Evolutionary conservation across 2,888 invertebrate genomes (phyloP), one percentile per base, ranked within the genome.

Genomic region (Volucella bombylans): DNA sequence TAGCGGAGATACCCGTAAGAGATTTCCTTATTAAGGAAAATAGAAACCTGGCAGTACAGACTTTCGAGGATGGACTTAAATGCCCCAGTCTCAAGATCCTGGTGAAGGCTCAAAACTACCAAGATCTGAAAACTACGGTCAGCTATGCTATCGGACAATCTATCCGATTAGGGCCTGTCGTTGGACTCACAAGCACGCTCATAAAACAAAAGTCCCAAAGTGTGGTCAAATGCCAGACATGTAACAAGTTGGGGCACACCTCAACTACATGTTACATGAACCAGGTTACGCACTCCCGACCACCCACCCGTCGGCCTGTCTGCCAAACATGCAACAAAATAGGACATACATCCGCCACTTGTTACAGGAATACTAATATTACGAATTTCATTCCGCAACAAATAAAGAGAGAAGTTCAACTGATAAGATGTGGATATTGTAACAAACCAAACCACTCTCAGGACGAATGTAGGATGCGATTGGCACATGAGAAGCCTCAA

Each of bases 21-120:
- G 38, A 50, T 6, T 71, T n/a, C 14, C 18, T 71, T 2, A 8
- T 45, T 8, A 2, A 6, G 6, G 41, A 59, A 18, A 59, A 71
- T n/a, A 31, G n/a, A 8, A 57, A 38, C 14, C 9, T 23, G 14
- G 59, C 69, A 4, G 12, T 59, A 23, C 49, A 59, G n/a, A 43
- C 12, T 12, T 59, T 59, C 23, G 59, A 57, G 41, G 69, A 69
- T 47, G 49, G 57, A 1, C 12, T 69, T 15, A 23, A 39, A 39
- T 57, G 57, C 18, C 38, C 45, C 10, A 71, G n/a, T 38, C 59
- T 59, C 4, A 59, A 15, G 15, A 39, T 71, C 8, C 14, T 71
- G 23, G 18, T 71, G 6, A 55, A 50, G 38, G 57, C 50, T 15
- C 15, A 41, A 9, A 49, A 23, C 0, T 23, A 57, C 38, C 10